Conservation (phyloP, 2,113 vertebrate species). For the Larimichthys polyactis region DNA sequence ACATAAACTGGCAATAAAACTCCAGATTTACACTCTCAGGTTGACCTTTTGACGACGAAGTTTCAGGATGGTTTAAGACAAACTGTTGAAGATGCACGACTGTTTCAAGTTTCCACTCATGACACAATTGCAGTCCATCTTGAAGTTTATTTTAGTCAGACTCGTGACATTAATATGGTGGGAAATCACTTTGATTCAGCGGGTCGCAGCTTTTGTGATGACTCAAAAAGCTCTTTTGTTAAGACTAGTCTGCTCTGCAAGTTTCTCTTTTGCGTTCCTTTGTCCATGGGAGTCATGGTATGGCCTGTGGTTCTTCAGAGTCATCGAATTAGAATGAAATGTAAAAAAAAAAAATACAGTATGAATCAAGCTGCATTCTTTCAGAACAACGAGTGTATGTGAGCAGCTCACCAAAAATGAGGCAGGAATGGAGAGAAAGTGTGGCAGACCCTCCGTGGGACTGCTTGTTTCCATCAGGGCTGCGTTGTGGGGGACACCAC, state of each 20-base stretch:
- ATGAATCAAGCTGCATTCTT: constrained; percentile 26
- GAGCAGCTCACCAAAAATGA: constrained; percentile 1
- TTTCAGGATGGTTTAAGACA: constrained; percentile 34
- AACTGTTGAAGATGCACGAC: constrained; percentile 30
- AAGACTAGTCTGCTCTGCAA: constrained; percentile 46
- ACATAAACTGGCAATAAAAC: constrained; percentile 1
- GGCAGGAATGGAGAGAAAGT: background rate
- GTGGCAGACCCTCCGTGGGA: background rate
- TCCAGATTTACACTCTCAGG: background rate
- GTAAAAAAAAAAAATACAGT: background rate
- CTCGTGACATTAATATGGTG: constrained; percentile 71
- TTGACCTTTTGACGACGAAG: constrained; percentile 10
- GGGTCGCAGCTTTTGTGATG: constrained; percentile 47
- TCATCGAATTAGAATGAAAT: constrained; percentile 35
- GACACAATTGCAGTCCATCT: constrained; percentile 34
- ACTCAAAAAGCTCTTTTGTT: constrained; percentile 58
- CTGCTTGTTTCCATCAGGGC: constrained; percentile 24
- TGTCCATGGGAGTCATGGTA: constrained; percentile 46
- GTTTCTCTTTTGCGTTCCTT: constrained; percentile 51
- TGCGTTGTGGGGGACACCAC: constrained; percentile 36
- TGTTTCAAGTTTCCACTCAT: constrained; percentile 55
- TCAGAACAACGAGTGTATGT: background rate
- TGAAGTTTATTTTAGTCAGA: constrained; percentile 27
- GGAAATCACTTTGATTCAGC: constrained; percentile 68
- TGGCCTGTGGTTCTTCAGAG: constrained; percentile 31